These are phyloP conservation scores for Eudyptes chrysolophus DNA, from an alignment of 2,113 vertebrate genomes.

Conservation along the genomic window DNA sequence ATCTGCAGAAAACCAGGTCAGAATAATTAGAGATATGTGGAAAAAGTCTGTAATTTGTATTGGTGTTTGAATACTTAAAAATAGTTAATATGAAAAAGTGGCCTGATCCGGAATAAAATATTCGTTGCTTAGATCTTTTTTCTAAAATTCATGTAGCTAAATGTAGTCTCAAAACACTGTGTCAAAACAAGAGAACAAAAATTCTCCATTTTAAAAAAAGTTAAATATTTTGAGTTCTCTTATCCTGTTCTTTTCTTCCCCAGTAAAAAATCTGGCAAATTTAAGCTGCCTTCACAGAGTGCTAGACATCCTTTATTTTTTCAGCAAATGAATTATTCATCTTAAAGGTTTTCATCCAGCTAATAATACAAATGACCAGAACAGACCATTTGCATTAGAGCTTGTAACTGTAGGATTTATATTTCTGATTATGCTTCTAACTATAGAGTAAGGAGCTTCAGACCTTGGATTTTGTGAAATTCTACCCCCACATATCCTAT, in stretches of 20 bases:
- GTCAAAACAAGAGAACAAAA: not conserved
- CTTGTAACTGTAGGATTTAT: not conserved
- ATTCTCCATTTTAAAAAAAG: not conserved
- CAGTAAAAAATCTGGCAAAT: not conserved
- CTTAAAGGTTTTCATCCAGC: not conserved
- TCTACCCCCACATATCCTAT: not conserved
- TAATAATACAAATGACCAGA: not conserved
- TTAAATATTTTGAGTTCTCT: not conserved
- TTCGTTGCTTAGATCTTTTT: not conserved
- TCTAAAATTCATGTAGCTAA: not conserved
- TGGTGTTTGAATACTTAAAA: not conserved
- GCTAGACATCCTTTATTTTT: not conserved
- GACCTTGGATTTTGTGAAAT: not conserved
- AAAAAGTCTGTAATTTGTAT: not conserved
- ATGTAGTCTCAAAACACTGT: not conserved
- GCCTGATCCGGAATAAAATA: not conserved
- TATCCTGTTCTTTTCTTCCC: accelerated
- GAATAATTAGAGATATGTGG: not conserved
- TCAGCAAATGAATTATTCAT: not conserved
- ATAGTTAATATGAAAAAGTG: not conserved
- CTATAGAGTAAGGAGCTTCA: not conserved
- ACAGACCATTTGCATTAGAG: not conserved
- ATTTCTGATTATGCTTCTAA: not conserved
- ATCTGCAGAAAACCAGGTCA: not conserved
- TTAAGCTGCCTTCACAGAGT: not conserved